These are phyloP conservation scores for Busseola fusca DNA, from an alignment of 2,888 invertebrate genomes.

Conservation along the genomic window DNA sequence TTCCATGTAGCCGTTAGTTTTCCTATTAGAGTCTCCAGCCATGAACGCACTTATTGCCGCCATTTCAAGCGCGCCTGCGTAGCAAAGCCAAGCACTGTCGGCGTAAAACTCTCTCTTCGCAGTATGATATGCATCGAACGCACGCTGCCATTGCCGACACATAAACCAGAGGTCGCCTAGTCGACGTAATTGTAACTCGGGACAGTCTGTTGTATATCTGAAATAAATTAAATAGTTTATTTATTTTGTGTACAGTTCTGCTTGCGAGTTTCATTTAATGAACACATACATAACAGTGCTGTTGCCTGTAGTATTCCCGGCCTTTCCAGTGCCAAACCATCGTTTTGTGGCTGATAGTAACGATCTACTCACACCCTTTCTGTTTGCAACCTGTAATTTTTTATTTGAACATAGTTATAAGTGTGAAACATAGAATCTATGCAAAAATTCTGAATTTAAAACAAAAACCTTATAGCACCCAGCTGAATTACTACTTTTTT, in stretches of 20 bases:
- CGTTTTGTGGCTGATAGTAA: conserved; percentile 98
- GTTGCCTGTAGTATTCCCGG: conserved; percentile 92
- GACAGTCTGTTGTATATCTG: conserved; percentile 94
- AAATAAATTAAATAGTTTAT: conserved; percentile 51
- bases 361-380: conserved; percentile 97
- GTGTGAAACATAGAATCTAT: neutral
- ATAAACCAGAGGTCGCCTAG: conserved; percentile 98
- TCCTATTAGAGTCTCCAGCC: conserved; percentile 93
- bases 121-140: conserved; percentile 97
- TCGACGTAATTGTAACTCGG: conserved; percentile 97
- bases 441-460: neutral
- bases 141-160: conserved; percentile 97
- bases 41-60: conserved; percentile 97
- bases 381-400: conserved; percentile 91
- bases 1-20: conserved; percentile 97
- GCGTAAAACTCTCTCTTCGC: conserved; percentile 99
- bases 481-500: neutral
- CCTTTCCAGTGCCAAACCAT: conserved; percentile 97
- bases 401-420: neutral
- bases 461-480: neutral
- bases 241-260: neutral
- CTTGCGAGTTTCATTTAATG: conserved; percentile 5
- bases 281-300: conserved; percentile 94
- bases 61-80: conserved; percentile 99
- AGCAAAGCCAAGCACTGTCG: conserved; percentile 99